These are phyloP conservation scores for Philereme transversata DNA, from an alignment of 2,888 invertebrate genomes.

Conservation along the genomic window DNA sequence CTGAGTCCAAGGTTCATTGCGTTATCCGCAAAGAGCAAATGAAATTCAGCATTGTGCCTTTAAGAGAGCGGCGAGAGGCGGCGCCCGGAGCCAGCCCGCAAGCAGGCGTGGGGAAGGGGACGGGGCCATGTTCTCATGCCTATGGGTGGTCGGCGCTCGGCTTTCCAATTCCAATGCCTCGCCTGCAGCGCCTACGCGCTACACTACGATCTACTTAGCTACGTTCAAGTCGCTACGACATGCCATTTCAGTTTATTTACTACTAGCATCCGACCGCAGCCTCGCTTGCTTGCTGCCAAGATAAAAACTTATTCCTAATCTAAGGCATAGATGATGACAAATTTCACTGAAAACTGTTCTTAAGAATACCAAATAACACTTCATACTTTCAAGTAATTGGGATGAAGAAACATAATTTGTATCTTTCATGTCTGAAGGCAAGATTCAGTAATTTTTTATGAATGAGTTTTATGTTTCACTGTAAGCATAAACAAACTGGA, in stretches of 20 bases:
- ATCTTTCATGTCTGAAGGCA: conserved; percentile 11
- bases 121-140: conserved; percentile 80
- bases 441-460: conserved; percentile 44
- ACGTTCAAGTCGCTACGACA: conserved; percentile 41
- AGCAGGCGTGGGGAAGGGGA: conserved; percentile 78
- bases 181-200: conserved; percentile 80
- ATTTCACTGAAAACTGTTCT: no score
- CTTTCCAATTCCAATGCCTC: conserved; percentile 82
- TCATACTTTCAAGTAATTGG: no score
- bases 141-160: conserved; percentile 82
- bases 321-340: no score
- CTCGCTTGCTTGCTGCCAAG: no score
- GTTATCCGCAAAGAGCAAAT: conserved; percentile 70
- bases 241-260: conserved; percentile 33
- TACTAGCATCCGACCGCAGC: no score
- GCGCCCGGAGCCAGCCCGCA: conserved; percentile 59
- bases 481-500: conserved; percentile 59
- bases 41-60: conserved; percentile 78
- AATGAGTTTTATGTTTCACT: conserved; percentile 60
- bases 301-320: no score
- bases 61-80: conserved; percentile 77
- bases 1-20: conserved; percentile 52
- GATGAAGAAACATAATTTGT: conserved; percentile 25
- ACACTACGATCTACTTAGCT: conserved; percentile 59
- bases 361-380: no score